Conservation (phyloP, 1,140 invertebrate species). For the Lordiphosa mommai region DNA sequence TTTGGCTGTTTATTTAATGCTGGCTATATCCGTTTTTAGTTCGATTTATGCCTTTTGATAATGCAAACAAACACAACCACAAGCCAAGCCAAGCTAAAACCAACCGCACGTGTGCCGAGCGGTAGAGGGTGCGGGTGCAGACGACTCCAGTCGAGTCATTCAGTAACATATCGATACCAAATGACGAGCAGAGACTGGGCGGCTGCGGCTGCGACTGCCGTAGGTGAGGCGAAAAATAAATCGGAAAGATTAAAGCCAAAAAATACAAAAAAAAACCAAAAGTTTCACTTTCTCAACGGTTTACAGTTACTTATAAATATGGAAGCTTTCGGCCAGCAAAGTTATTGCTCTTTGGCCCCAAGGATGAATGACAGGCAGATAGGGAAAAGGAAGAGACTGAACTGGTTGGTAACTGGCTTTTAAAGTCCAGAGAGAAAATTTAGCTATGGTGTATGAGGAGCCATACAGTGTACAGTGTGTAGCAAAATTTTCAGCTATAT, state of each 20-base stretch:
- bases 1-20: conserved; percentile 49
- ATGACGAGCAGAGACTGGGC: conserved; percentile 33
- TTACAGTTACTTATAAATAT: conserved; percentile 75
- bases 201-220: conserved; percentile 39
- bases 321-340: conserved; percentile 39
- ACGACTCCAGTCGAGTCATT: conserved; percentile 35
- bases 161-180: conserved; percentile 53
- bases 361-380: conserved; percentile 28
- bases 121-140: background rate
- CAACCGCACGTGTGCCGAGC: conserved; percentile 9
- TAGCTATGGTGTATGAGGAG: too few species aligned
- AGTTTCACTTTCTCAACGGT: conserved; percentile 72
- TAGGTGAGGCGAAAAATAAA: conserved; percentile 63
- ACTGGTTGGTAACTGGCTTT: too few species aligned
- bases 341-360: conserved; percentile 42
- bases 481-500: too few species aligned
- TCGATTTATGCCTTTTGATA: conserved; percentile 74
- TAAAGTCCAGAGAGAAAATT: too few species aligned
- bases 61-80: conserved; percentile 34
- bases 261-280: conserved; percentile 30
- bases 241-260: conserved; percentile 60
- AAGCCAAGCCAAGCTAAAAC: background rate
- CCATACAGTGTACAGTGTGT: too few species aligned
- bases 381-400: conserved; percentile 24
- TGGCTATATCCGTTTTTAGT: conserved; percentile 72